Percentiles rank a stretch among this genome's conserved stretches.
phyloP scores from a whole-genome alignment of 2,797 vertebrate species.

The Micropoecilia bifurca region DNA sequence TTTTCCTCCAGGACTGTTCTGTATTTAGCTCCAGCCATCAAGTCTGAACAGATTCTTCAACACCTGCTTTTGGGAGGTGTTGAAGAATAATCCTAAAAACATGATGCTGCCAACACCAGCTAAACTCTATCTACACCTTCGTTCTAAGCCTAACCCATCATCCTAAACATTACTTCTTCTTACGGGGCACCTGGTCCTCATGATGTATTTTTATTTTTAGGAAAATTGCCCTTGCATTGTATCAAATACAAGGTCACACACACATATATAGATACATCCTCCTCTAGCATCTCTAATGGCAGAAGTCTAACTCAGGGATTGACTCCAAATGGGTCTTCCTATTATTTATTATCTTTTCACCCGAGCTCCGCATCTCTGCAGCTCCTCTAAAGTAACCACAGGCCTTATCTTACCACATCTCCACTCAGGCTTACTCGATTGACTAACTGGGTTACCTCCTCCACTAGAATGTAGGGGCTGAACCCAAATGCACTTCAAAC shows the following conservation, averaged over 20 bases:
- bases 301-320: too few species aligned
- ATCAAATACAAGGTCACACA: too few species aligned
- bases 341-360: neutral
- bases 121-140: too few species aligned
- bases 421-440: neutral
- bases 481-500: neutral
- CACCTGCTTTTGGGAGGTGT: neutral
- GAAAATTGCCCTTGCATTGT: too few species aligned
- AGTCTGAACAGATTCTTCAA: neutral
- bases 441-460: neutral
- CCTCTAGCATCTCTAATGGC: too few species aligned
- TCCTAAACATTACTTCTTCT: too few species aligned
- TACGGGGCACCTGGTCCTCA: too few species aligned
- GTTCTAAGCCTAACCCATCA: too few species aligned
- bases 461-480: neutral
- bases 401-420: neutral
- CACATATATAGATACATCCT: too few species aligned
- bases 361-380: neutral
- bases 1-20: neutral
- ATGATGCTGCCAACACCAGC: neutral
- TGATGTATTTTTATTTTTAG: too few species aligned
- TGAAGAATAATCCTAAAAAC: neutral
- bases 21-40: neutral
- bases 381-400: neutral
- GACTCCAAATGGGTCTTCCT: neutral